Percentiles rank a stretch among this genome's conserved stretches.
Evolutionary conservation across 1,140 invertebrate genomes (phyloP).

Genomic region (Calliphora vicina): DNA sequence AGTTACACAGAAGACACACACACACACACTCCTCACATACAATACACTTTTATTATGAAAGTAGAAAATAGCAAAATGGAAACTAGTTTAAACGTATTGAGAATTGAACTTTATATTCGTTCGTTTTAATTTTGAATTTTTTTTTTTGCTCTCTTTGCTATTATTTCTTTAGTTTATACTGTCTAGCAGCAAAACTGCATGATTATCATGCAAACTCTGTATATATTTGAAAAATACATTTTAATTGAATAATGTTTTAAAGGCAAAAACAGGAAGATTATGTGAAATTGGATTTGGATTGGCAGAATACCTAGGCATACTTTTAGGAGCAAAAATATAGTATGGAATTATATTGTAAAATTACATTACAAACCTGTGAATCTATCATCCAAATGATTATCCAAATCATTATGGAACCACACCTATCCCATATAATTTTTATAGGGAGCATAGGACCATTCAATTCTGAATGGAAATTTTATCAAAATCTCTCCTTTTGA

Average conservation of each 20-base stretch:
- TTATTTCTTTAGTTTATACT: background rate
- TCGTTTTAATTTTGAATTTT: background rate
- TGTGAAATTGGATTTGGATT: too few relatives aligned
- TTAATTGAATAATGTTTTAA: background rate
- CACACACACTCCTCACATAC: background rate
- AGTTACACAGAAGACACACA: background rate
- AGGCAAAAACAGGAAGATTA: background rate
- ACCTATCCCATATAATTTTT: too few relatives aligned
- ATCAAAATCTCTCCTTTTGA: too few relatives aligned
- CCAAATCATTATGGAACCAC: too few relatives aligned
- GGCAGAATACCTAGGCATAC: too few relatives aligned
- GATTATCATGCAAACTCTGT: background rate
- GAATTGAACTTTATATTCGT: background rate
- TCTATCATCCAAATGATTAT: too few relatives aligned
- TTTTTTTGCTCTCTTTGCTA: background rate
- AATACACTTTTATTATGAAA: background rate
- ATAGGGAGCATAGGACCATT: too few relatives aligned
- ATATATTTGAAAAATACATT: background rate
- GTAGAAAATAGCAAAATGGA: background rate
- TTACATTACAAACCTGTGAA: too few relatives aligned
- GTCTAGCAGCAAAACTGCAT: background rate
- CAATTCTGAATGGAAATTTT: too few relatives aligned
- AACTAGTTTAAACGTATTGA: background rate
- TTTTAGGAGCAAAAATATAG: too few relatives aligned
- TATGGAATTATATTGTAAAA: too few relatives aligned